Percentiles rank a stretch among this genome's conserved stretches.
Conservation (phyloP, 2,797 vertebrate genomes). For the Myripristis murdjan region DNA sequence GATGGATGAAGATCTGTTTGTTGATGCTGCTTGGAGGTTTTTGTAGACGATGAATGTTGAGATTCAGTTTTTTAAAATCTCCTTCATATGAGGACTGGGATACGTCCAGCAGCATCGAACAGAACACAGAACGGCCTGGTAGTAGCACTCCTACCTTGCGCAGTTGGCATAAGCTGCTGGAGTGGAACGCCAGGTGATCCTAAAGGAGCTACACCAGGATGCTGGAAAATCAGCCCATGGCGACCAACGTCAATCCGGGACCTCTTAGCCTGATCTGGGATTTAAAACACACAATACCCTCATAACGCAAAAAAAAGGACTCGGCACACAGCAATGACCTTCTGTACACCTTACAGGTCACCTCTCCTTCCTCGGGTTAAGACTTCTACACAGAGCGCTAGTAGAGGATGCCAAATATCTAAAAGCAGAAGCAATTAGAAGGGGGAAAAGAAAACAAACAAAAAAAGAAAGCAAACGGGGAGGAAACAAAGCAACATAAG, state of each 20-base stretch:
- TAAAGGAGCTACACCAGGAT: constrained; percentile 95
- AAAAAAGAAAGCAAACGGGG: constrained; percentile 82
- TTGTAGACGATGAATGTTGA: constrained; percentile 74
- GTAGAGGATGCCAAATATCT: constrained; percentile 87
- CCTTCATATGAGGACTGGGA: constrained; percentile 70
- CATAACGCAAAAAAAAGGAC: constrained; percentile 88
- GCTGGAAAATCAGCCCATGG: constrained; percentile 99
- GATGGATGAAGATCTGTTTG: constrained; percentile 78
- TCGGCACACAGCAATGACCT: constrained; percentile 84
- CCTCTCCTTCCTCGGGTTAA: constrained; percentile 83
- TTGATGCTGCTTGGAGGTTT: constrained; percentile 78
- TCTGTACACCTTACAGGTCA: constrained; percentile 83
- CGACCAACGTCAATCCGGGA: constrained; percentile 99
- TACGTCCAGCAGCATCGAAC: constrained; percentile 86
- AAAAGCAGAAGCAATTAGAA: constrained; percentile 90
- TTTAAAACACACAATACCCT: constrained; percentile 93
- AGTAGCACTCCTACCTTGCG: constrained; percentile 96
- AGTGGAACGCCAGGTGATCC: constrained; percentile 96
- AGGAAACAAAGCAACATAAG: constrained; percentile 78
- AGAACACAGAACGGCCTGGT: constrained; percentile 84
- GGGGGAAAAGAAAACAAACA: constrained; percentile 82
- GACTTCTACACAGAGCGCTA: constrained; percentile 88
- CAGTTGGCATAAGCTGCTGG: constrained; percentile 99
- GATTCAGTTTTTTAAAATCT: constrained; percentile 64
- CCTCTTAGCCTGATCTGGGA: constrained; percentile 99